Conservation (phyloP, 2,888 invertebrate genomes). For the Allygus modestus region DNA sequence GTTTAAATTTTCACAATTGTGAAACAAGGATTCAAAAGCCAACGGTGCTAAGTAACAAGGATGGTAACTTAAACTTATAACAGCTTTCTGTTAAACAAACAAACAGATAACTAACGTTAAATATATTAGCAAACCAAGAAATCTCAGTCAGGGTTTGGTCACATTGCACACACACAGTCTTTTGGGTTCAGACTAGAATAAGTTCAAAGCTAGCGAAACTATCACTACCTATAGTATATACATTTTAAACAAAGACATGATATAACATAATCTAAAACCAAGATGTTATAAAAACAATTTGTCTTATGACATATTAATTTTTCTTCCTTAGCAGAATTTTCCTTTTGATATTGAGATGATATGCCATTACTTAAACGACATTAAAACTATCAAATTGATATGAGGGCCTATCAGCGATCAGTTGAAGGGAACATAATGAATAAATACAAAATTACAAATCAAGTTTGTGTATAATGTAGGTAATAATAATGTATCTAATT, state of each 20-base stretch:
- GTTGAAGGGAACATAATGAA: too few species aligned
- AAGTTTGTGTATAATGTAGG: too few species aligned
- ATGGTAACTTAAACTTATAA: slow-evolving; percentile 41
- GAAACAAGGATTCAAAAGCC: background rate
- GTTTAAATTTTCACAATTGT: background rate
- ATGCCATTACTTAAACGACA: too few species aligned
- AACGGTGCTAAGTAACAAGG: slow-evolving; percentile 9
- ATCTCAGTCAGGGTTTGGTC: slow-evolving; percentile 21
- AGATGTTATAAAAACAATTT: too few species aligned
- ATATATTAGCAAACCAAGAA: slow-evolving; percentile 30
- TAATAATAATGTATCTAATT: too few species aligned
- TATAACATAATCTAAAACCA: too few species aligned
- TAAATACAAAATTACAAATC: too few species aligned
- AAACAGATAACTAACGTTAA: background rate
- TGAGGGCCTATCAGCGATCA: too few species aligned
- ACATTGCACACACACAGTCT: slow-evolving; percentile 51
- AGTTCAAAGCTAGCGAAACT: background rate
- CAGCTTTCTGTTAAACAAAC: background rate
- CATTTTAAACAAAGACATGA: background rate
- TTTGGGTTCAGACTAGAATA: slow-evolving; percentile 22
- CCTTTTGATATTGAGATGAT: too few species aligned
- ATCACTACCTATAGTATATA: background rate
- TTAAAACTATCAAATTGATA: too few species aligned
- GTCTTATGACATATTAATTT: too few species aligned
- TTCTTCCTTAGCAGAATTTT: too few species aligned